Evolutionary conservation across 2,888 invertebrate genomes (phyloP), one percentile per base, ranked within the genome.

Genomic region (Morpho deidamia): DNA sequence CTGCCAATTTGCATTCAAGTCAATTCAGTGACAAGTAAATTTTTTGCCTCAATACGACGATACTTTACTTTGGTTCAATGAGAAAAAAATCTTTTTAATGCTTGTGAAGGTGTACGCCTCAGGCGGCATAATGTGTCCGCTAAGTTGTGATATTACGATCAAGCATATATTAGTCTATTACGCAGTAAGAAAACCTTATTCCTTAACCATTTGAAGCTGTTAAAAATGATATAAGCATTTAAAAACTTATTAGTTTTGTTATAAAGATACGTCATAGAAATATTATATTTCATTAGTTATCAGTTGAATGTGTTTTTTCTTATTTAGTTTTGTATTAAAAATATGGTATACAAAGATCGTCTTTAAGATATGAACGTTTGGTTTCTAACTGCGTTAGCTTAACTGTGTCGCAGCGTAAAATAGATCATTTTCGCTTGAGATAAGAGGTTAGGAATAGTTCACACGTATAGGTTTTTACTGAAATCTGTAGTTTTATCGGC

Each of bases 371-470:
- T 39, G 9, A 8, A 0, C 3, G 1, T 11, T 33, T 32, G 23
- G 11, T 11, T 14, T 32, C 23, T 39, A 9, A 32, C n/a, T 47
- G 23, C 11, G 12, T 38, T 10, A 10, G 38, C 11, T 8, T 39
- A 32, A 33, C 11, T 23, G 39, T 39, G 38, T 39, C 33, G 41
- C n/a, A 41, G 48, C 34, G 48, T 33, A 41, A 47, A 47, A 47
- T 47, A 40, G 33, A 47, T 39, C 40, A 45, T 47, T 47, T 47
- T 47, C 47, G 32, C 40, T 47, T 11, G 40, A 47, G 47, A 47
- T 47, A 47, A 33, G 10, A 37, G 40, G 32, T 7, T 32, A 40
- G 33, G 40, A 40, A 23, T 11, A 40, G 47, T 47, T 33, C 11
- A 40, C 47, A 47, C 12, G 7, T 23, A 3, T 23, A 3, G 1